Conservation (phyloP, 2,113 vertebrate species). For the Ceyx margarethae region DNA sequence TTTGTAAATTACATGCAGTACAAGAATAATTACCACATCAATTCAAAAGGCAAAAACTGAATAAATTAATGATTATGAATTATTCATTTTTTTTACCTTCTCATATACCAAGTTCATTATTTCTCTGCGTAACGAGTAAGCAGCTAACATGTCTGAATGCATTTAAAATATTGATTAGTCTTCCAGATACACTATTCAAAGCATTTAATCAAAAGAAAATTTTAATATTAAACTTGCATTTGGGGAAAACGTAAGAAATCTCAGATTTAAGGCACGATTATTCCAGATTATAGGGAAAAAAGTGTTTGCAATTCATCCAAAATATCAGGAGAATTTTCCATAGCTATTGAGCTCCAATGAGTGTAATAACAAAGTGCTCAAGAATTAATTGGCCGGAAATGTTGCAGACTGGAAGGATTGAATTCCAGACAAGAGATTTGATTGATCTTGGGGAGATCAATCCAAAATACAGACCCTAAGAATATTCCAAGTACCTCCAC, state of each 20-base stretch:
- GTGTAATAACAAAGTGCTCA: neutral
- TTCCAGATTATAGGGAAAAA: neutral
- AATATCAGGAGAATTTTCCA: constrained; percentile 15
- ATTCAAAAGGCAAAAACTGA: constrained; percentile 60
- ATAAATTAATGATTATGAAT: constrained; percentile 62
- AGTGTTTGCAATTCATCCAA: neutral
- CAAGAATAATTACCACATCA: constrained; percentile 60
- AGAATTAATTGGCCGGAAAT: constrained; percentile 1
- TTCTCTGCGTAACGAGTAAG: constrained; percentile 29
- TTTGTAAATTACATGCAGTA: constrained; percentile 45
- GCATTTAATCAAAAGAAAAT: constrained; percentile 52
- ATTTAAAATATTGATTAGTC: constrained; percentile 54
- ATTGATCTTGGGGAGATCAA: neutral
- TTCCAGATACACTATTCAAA: constrained; percentile 24
- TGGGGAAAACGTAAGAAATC: neutral
- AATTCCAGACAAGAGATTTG: neutral
- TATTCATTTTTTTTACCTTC: constrained; percentile 50
- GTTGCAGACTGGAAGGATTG: neutral
- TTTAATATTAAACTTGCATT: constrained; percentile 32
- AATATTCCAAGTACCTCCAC: neutral
- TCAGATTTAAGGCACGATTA: neutral
- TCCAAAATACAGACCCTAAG: neutral
- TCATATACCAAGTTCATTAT: constrained; percentile 48
- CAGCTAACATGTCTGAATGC: constrained; percentile 41
- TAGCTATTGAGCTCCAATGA: neutral